Percentiles rank a stretch among this genome's conserved stretches.
These are phyloP conservation scores for Myodes glareolus DNA, from an alignment of 2,113 vertebrate genomes.

Conservation along the genomic window DNA sequence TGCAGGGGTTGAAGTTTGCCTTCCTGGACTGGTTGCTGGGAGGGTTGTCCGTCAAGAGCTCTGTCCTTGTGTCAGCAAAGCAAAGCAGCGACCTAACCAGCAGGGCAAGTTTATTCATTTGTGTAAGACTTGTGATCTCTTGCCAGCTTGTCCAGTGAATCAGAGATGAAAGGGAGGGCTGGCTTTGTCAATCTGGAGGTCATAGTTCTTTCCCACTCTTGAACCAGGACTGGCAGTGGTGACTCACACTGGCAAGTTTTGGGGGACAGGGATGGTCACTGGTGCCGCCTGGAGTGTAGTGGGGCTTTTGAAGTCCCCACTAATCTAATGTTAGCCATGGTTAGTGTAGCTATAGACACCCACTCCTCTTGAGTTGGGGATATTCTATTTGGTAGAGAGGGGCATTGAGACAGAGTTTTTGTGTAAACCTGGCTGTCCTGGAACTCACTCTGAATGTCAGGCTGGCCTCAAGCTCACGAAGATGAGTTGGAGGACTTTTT, in stretches of 20 bases:
- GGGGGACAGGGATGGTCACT: not conserved
- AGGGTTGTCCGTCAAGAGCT: not conserved
- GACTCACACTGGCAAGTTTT: not conserved
- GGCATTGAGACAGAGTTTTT: not conserved
- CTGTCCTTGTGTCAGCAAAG: not conserved
- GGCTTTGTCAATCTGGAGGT: not conserved
- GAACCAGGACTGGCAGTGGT: not conserved
- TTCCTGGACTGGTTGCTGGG: not conserved
- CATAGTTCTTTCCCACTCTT: not conserved
- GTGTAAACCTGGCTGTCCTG: not conserved
- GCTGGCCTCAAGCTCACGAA: not conserved
- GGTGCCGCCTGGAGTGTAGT: not conserved
- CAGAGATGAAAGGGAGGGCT: not conserved
- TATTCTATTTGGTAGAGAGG: not conserved
- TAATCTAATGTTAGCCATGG: not conserved
- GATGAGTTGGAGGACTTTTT: not conserved
- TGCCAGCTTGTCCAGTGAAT: conserved; percentile 22
- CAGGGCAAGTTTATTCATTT: conserved; percentile 30
- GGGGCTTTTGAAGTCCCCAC: not conserved
- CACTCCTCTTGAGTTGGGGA: not conserved
- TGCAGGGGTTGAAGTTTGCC: not conserved
- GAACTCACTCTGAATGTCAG: not conserved
- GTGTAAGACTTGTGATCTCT: not conserved
- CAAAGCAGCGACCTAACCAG: not conserved
- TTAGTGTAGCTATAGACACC: not conserved